Percentiles rank a stretch among this genome's conserved stretches.
phyloP scores from a whole-genome alignment of 1,140 invertebrate species.

The Tetragonula clypearis region DNA sequence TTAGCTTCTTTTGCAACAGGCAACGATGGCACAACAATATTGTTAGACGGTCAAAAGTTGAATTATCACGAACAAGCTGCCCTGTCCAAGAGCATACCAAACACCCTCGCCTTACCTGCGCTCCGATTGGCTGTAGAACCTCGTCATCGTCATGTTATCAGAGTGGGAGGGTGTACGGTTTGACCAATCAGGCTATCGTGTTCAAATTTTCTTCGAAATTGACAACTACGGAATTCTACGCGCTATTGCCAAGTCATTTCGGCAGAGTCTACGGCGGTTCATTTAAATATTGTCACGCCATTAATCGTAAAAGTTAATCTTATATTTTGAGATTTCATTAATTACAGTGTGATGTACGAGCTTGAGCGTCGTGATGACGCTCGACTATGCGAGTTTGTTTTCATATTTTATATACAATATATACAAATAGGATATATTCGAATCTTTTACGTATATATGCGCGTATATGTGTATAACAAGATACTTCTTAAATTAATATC shows the following conservation, averaged over 20 bases:
- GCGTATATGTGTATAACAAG: no score
- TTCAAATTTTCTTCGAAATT: constrained; percentile 5
- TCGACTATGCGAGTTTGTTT: no score
- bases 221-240: constrained; percentile 21
- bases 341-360: no score
- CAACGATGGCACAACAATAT: constrained; percentile 46
- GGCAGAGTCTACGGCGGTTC: not conserved
- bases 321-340: no score
- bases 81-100: constrained; percentile 46
- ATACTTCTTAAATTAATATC: not conserved
- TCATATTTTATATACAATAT: no score
- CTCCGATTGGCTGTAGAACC: constrained; percentile 24
- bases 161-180: constrained; percentile 29
- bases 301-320: constrained; percentile 1
- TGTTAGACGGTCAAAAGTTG: constrained; percentile 52
- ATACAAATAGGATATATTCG: no score
- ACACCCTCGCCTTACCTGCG: constrained; percentile 32
- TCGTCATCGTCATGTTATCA: constrained; percentile 30
- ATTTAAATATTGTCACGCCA: constrained; percentile 9
- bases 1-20: constrained; percentile 25
- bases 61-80: constrained; percentile 49
- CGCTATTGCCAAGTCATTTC: constrained; percentile 17
- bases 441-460: no score
- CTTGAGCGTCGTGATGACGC: no score
- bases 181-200: constrained; percentile 30